These are phyloP conservation scores for Archips xylosteana DNA, from an alignment of 2,888 invertebrate species.

Conservation along the genomic window DNA sequence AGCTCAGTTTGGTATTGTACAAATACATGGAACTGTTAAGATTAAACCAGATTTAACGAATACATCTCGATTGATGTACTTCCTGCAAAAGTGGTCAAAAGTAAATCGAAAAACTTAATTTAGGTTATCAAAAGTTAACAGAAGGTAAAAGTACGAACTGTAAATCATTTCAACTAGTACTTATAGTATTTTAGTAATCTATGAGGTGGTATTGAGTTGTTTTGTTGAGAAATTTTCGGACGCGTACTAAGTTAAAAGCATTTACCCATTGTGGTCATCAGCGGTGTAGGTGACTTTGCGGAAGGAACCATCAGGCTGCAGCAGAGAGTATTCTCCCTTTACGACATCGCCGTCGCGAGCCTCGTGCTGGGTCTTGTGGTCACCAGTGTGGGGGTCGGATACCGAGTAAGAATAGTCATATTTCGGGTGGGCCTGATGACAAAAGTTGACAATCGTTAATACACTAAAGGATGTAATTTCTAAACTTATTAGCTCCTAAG, in stretches of 20 bases:
- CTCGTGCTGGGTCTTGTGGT: conserved; percentile 82
- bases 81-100: too few species aligned
- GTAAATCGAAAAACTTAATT: neutral
- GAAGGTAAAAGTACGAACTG: neutral
- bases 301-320: conserved; percentile 82
- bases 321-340: conserved; percentile 80
- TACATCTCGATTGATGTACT: too few species aligned
- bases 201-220: neutral
- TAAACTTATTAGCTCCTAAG: conserved; percentile 19
- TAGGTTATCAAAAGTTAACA: neutral
- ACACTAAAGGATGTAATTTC: neutral
- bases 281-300: conserved; percentile 83
- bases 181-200: too few species aligned
- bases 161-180: neutral
- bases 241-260: neutral
- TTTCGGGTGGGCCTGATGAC: conserved; percentile 77
- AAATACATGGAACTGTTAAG: too few species aligned
- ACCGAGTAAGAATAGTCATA: conserved; percentile 83
- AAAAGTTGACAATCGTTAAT: neutral
- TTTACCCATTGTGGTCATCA: conserved; percentile 82
- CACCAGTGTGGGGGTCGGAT: conserved; percentile 81
- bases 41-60: too few species aligned
- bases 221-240: too few species aligned
- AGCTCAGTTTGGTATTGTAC: too few species aligned
- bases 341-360: conserved; percentile 79